These are phyloP conservation scores for Psephotus haematonotus DNA, from an alignment of 2,113 vertebrate genomes.

Conservation along the genomic window DNA sequence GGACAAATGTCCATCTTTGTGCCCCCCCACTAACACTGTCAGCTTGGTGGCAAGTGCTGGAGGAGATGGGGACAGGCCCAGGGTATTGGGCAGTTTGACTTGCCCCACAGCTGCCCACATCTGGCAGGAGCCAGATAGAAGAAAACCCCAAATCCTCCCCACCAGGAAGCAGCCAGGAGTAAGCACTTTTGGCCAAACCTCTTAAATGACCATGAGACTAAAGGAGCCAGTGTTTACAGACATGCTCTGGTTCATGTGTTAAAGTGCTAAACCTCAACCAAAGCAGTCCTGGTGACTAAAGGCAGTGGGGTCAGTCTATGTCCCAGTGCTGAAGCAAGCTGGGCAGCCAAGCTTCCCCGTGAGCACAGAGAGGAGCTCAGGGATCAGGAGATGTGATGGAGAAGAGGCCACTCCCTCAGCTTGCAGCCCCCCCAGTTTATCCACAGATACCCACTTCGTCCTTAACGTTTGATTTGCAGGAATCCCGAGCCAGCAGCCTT, in stretches of 20 bases:
- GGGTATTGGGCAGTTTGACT: background rate
- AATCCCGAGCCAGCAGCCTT: background rate
- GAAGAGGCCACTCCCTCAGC: background rate
- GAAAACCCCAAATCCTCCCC: background rate
- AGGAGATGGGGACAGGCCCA: background rate
- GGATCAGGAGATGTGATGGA: background rate
- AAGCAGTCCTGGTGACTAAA: background rate
- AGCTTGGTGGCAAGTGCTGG: accelerated
- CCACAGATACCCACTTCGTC: background rate
- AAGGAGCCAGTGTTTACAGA: background rate
- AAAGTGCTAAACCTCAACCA: background rate
- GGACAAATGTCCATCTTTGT: background rate
- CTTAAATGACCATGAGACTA: background rate
- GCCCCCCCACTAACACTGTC: background rate
- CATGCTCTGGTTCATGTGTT: accelerated
- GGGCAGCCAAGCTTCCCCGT: background rate
- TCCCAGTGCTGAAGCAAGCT: background rate
- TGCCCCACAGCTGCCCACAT: background rate
- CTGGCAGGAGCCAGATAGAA: background rate
- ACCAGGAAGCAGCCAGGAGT: background rate
- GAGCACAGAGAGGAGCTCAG: background rate
- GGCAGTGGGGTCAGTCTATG: background rate
- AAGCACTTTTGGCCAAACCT: background rate
- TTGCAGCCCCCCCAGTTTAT: background rate
- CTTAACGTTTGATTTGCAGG: background rate